Percentiles rank a stretch among this genome's conserved stretches.
These are phyloP conservation scores for Serripes groenlandicus DNA, from an alignment of 2,888 invertebrate genomes.

Conservation along the genomic window DNA sequence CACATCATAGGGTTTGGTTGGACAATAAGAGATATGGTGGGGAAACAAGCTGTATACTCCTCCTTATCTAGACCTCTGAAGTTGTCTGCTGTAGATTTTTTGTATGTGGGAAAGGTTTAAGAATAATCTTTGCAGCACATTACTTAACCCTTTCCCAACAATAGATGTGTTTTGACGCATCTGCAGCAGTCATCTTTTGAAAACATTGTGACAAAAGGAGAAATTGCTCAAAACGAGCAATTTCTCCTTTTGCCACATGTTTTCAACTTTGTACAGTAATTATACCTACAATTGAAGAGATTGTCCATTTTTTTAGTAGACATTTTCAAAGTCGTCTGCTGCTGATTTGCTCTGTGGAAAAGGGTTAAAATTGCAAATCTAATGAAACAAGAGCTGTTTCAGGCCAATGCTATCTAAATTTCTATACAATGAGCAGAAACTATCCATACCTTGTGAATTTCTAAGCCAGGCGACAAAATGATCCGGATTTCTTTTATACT, in stretches of 20 bases:
- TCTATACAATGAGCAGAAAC: not conserved
- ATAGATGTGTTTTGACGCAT: not conserved
- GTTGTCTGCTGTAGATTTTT: no score
- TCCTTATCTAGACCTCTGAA: no score
- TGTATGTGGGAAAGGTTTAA: no score
- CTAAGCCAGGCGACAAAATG: constrained; percentile 85
- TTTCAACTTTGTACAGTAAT: no score
- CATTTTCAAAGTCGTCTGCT: not conserved
- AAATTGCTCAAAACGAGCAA: not conserved
- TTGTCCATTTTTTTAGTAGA: not conserved
- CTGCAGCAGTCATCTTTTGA: not conserved
- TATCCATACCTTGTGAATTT: constrained; percentile 74
- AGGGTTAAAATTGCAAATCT: not conserved
- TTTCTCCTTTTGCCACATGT: not conserved
- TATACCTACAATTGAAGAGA: not conserved
- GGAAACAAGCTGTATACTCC: no score
- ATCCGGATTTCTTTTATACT: constrained; percentile 83
- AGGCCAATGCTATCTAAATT: no score
- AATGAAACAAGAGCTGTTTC: no score
- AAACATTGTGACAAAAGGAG: not conserved
- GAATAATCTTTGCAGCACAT: no score
- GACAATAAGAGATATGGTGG: no score
- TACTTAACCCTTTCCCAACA: not conserved
- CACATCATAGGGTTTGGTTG: no score
- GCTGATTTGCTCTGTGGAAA: not conserved